Evolutionary conservation across 2,113 vertebrate genomes (phyloP).

Genomic region (Cyanoramphus novaezelandiae): DNA sequence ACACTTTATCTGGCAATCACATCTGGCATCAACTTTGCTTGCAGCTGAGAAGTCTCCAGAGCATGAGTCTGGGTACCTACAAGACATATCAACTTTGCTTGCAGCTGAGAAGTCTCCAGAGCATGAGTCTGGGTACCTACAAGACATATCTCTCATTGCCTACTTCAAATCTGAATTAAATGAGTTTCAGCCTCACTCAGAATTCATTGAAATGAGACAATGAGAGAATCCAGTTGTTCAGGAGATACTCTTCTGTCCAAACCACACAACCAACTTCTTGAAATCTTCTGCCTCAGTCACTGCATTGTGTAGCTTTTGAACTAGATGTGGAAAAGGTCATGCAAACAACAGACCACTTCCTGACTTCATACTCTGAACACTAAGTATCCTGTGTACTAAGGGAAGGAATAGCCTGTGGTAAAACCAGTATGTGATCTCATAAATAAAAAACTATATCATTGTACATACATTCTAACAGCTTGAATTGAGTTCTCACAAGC

Average conservation of each 20-base stretch:
- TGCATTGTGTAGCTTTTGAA: background rate
- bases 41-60: background rate
- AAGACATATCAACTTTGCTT: background rate
- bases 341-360: background rate
- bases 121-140: background rate
- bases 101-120: background rate
- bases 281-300: background rate
- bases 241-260: background rate
- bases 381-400: background rate
- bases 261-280: background rate
- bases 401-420: background rate
- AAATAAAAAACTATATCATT: background rate
- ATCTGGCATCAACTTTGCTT: background rate
- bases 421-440: background rate
- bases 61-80: background rate
- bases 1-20: background rate
- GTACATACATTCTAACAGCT: background rate
- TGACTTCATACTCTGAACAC: background rate
- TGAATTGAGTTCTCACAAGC: background rate
- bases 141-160: background rate
- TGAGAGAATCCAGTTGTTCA: background rate
- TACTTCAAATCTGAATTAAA: background rate
- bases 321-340: background rate
- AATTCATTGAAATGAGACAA: background rate
- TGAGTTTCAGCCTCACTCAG: background rate